These are phyloP conservation scores for Carduelis carduelis DNA, from an alignment of 2,797 vertebrate genomes.

Conservation along the genomic window DNA sequence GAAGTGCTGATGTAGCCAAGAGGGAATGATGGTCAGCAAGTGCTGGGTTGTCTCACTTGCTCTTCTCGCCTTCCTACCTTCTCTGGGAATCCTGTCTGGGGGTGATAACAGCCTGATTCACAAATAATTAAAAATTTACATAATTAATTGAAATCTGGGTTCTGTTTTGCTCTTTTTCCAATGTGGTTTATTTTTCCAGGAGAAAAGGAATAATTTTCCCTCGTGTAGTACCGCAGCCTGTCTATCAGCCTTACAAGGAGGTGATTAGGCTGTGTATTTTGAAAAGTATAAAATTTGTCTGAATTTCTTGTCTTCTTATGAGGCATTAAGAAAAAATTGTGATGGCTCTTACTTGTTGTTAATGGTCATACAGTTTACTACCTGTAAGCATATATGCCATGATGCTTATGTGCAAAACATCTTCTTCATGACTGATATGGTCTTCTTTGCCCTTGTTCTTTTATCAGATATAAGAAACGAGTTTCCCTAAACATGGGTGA, in stretches of 20 bases:
- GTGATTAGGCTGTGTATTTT: background rate
- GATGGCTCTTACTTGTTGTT: background rate
- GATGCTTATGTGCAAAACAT: background rate
- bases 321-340: background rate
- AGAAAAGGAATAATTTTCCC: background rate
- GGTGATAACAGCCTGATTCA: background rate
- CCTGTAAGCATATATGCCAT: background rate
- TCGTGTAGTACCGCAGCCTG: background rate
- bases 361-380: background rate
- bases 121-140: background rate
- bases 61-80: background rate
- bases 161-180: background rate
- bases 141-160: background rate
- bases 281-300: background rate
- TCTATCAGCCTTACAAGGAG: background rate
- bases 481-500: constrained; percentile 84
- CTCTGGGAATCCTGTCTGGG: background rate
- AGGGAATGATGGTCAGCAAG: background rate
- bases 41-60: background rate
- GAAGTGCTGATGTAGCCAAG: background rate
- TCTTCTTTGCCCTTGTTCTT: background rate
- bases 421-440: background rate
- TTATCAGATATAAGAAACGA: constrained; percentile 44
- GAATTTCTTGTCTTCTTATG: background rate
- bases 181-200: background rate